Conservation (phyloP, 2,888 invertebrate species). For the Esperia sulphurella region DNA sequence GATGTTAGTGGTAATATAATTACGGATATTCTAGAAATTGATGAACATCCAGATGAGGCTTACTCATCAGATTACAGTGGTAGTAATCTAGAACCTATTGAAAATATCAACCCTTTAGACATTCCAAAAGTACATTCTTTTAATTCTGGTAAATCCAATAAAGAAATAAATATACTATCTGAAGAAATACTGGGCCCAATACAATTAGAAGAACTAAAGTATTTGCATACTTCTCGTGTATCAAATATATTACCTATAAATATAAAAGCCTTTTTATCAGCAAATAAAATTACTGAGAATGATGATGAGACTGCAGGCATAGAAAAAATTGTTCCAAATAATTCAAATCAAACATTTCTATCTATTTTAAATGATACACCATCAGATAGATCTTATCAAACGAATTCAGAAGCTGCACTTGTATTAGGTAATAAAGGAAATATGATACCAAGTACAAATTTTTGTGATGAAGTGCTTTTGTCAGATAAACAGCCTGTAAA, state of each 20-base stretch:
- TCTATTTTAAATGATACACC: no score
- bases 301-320: no score
- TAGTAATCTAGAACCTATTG: conserved; percentile 8
- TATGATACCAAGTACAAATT: neutral
- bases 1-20: neutral
- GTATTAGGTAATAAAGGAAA: neutral
- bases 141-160: conserved; percentile 14
- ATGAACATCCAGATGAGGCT: conserved; percentile 18
- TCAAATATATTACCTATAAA: conserved; percentile 28
- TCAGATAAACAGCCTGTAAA: neutral
- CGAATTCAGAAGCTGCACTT: no score
- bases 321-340: no score
- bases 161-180: conserved; percentile 42
- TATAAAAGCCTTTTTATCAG: conserved; percentile 27
- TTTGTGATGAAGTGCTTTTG: neutral
- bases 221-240: conserved; percentile 14
- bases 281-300: conserved; percentile 12
- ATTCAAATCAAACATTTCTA: no score
- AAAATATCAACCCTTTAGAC: conserved; percentile 3
- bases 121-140: conserved; percentile 3
- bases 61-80: conserved; percentile 18
- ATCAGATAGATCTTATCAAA: no score
- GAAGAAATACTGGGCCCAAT: conserved; percentile 36
- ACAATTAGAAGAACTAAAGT: conserved; percentile 25
- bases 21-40: neutral